These are phyloP conservation scores for Anagyrus pseudococci DNA, from an alignment of 2,888 invertebrate species.

Conservation along the genomic window DNA sequence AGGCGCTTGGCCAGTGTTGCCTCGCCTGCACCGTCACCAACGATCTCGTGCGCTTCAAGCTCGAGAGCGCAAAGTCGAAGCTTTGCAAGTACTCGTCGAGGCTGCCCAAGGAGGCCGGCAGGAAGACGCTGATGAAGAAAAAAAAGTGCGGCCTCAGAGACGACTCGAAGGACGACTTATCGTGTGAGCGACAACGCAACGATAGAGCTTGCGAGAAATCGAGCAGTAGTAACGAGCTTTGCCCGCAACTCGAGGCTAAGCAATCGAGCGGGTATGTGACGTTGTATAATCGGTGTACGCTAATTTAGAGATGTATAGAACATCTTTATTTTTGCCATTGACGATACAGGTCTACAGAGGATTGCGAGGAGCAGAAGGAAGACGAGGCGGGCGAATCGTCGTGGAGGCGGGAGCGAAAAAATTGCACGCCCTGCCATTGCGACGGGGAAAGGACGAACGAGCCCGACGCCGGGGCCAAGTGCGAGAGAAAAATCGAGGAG, in stretches of 20 bases:
- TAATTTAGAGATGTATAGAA: too few relatives aligned
- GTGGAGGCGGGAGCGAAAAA: conserved; percentile 1
- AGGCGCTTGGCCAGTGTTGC: not conserved
- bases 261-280: not conserved
- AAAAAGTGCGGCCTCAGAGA: not conserved
- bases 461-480: not conserved
- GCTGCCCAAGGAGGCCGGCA: not conserved
- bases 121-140: not conserved
- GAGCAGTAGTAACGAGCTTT: too few relatives aligned
- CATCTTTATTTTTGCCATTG: too few relatives aligned
- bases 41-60: conserved; percentile 22
- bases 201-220: not conserved
- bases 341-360: too few relatives aligned
- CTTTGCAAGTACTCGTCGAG: not conserved
- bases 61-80: conserved; percentile 1
- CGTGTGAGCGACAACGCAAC: not conserved
- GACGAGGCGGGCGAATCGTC: not conserved
- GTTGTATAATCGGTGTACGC: not conserved
- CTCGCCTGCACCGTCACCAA: conserved; percentile 17
- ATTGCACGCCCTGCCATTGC: not conserved
- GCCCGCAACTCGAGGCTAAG: not conserved
- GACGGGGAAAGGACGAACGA: not conserved
- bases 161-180: not conserved
- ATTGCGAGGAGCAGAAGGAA: not conserved
- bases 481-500: not conserved